Evolutionary conservation across 2,113 vertebrate species (phyloP).

Genomic region (Sciurus niger): DNA sequence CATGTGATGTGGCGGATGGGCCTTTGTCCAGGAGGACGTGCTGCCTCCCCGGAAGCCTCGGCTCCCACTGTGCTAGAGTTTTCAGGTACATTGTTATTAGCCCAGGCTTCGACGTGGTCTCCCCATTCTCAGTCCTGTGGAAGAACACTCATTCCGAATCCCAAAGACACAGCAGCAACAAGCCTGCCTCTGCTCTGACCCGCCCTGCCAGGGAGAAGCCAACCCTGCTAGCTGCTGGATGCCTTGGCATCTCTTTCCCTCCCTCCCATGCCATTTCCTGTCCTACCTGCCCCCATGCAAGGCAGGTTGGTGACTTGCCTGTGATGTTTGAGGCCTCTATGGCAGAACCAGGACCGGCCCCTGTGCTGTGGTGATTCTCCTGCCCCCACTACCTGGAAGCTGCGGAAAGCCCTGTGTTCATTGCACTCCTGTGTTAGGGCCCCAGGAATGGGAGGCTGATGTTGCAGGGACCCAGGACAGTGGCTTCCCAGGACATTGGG

Average conservation of each 20-base stretch:
- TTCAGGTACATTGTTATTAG: too few species aligned
- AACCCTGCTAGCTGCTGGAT: background rate
- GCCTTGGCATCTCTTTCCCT: too few species aligned
- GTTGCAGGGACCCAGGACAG: rapidly evolving
- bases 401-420: background rate
- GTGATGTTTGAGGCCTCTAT: background rate
- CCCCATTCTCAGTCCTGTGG: background rate
- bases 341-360: background rate
- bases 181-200: background rate
- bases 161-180: background rate
- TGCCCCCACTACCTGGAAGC: background rate
- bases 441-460: background rate
- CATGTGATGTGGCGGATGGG: rapidly evolving
- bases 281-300: background rate
- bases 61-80: background rate
- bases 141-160: background rate
- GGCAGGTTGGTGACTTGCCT: background rate
- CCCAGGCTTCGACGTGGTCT: background rate
- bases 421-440: background rate
- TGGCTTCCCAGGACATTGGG: rapidly evolving
- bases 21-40: background rate
- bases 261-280: too few species aligned
- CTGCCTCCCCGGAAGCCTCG: background rate
- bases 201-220: background rate
- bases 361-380: too few species aligned